These are phyloP conservation scores for Aplodontia rufa DNA, from an alignment of 2,113 vertebrate genomes.

Conservation along the genomic window DNA sequence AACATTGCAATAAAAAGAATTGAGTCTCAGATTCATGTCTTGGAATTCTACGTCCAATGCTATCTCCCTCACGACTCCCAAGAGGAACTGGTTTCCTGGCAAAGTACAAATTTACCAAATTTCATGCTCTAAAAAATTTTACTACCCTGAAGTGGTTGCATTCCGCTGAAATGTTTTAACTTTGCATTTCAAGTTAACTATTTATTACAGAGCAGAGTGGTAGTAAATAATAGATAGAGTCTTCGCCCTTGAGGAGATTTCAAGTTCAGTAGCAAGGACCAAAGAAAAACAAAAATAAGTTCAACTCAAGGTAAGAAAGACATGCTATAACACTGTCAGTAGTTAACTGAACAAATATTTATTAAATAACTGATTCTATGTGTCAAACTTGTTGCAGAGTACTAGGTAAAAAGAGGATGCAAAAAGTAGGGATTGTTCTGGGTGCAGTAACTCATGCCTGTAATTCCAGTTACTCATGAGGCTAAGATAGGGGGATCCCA, in stretches of 20 bases:
- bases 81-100: neutral
- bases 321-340: neutral
- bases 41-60: neutral
- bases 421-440: neutral
- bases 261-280: neutral
- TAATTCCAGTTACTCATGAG: no score
- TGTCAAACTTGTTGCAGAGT: neutral
- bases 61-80: neutral
- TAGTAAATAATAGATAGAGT: constrained; percentile 49
- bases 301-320: constrained; percentile 1
- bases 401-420: neutral
- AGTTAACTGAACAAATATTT: neutral
- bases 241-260: constrained; percentile 22
- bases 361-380: neutral
- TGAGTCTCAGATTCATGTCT: neutral
- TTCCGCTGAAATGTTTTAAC: constrained; percentile 19
- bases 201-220: neutral
- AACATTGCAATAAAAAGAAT: neutral
- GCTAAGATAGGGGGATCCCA: no score
- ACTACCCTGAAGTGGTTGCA: neutral
- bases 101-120: neutral
- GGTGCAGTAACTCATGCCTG: no score
- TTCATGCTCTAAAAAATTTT: constrained; percentile 53
- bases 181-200: constrained; percentile 45
- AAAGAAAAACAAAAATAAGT: constrained; percentile 4